Conservation (phyloP, 2,113 vertebrate genomes). For the Aix galericulata region DNA sequence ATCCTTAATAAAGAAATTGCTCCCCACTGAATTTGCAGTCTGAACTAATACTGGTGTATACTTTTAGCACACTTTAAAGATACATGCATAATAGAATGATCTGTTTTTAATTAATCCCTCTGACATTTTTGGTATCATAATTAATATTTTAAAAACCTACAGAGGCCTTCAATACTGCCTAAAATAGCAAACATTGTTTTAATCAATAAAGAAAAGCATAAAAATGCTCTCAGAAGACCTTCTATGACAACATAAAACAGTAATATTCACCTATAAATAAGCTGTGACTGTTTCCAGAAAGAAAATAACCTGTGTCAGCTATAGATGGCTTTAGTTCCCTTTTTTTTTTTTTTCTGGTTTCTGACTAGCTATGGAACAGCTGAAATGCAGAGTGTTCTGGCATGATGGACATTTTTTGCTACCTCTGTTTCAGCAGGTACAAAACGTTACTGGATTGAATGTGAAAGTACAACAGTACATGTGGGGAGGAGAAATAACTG, state of each 20-base stretch:
- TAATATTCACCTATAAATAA: neutral
- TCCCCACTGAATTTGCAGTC: neutral
- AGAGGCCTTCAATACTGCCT: neutral
- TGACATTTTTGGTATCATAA: neutral
- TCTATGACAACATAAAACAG: neutral
- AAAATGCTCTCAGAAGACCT: neutral
- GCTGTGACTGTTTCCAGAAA: neutral
- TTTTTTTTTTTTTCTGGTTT: neutral
- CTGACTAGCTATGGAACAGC: neutral
- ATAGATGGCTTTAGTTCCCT: neutral
- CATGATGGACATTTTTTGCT: neutral
- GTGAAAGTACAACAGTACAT: neutral
- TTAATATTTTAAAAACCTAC: neutral
- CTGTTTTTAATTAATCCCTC: neutral
- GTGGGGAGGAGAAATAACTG: neutral
- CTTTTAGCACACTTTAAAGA: neutral
- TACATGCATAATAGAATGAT: neutral
- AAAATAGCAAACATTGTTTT: neutral
- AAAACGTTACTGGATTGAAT: neutral
- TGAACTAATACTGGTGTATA: neutral
- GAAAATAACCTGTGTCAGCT: neutral
- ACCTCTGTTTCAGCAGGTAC: neutral
- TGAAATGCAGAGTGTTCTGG: neutral
- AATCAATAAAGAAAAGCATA: neutral
- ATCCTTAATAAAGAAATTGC: neutral